Conservation (phyloP, 2,113 vertebrate species). For the Semnornis frantzii region DNA sequence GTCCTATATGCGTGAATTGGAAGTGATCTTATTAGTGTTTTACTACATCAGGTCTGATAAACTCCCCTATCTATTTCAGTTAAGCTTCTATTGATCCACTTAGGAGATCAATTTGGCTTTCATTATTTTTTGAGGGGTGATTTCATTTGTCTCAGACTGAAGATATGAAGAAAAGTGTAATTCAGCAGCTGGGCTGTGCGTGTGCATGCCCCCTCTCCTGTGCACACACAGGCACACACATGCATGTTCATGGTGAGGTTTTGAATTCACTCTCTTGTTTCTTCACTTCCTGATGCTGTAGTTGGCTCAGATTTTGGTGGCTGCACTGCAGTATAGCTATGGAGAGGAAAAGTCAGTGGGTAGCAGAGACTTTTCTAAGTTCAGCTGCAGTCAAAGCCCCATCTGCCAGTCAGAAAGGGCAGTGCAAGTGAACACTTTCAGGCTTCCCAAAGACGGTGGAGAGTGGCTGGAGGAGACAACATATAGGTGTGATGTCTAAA, state of each 20-base stretch:
- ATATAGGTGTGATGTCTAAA: background rate
- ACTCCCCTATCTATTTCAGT: constrained; percentile 73
- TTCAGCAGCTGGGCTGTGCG: background rate
- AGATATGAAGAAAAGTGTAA: constrained; percentile 52
- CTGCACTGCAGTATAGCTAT: background rate
- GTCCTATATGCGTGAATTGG: constrained; percentile 64
- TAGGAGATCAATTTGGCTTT: constrained; percentile 72
- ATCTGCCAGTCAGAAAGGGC: background rate
- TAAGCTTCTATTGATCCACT: constrained; percentile 75
- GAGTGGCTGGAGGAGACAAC: background rate
- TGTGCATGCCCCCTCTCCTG: rapidly evolving
- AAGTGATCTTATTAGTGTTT: constrained; percentile 74
- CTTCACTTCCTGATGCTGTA: background rate
- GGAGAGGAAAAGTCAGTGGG: background rate
- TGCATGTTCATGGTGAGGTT: background rate
- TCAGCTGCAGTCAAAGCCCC: background rate
- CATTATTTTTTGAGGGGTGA: constrained; percentile 45
- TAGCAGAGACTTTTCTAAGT: background rate
- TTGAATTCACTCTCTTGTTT: background rate
- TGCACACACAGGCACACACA: rapidly evolving
- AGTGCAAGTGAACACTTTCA: background rate
- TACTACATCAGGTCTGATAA: constrained; percentile 74
- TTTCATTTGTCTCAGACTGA: constrained; percentile 59
- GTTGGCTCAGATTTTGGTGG: background rate
- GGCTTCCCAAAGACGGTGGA: background rate